Conservation (phyloP, 2,113 vertebrate genomes). For the Dromaius novaehollandiae region DNA sequence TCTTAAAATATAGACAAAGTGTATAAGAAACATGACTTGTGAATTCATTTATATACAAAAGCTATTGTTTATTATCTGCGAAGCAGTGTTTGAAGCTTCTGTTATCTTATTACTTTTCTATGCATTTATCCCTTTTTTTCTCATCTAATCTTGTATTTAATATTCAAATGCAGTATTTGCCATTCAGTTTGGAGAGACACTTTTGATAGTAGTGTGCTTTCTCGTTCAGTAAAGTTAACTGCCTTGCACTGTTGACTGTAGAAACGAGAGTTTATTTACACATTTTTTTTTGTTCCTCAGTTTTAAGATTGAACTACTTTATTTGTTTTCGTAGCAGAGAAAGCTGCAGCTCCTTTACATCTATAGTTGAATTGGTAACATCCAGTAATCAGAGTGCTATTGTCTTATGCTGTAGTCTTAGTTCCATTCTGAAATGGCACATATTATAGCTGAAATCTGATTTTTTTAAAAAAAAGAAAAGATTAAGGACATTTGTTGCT, state of each 20-base stretch:
- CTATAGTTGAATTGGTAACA: conserved; percentile 14
- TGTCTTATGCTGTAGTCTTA: background rate
- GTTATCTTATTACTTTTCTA: background rate
- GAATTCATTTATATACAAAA: background rate
- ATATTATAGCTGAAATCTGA: conserved; percentile 12
- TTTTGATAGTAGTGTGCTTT: background rate
- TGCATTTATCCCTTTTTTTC: background rate
- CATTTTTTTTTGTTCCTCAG: background rate
- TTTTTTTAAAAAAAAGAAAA: background rate
- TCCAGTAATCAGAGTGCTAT: background rate
- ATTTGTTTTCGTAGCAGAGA: background rate
- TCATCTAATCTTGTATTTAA: background rate
- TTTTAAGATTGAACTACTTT: background rate
- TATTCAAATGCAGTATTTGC: background rate
- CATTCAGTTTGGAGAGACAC: background rate
- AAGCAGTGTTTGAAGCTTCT: background rate
- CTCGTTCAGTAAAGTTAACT: background rate
- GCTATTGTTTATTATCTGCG: background rate
- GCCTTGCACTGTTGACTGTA: background rate
- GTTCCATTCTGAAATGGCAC: conserved; percentile 2
- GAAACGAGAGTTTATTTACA: background rate
- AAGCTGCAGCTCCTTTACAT: background rate
- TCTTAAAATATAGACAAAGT: background rate
- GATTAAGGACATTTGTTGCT: conserved; percentile 41
- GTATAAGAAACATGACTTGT: background rate